phyloP scores from a whole-genome alignment of 2,797 vertebrate genomes.

The Bradypodion pumilum region DNA sequence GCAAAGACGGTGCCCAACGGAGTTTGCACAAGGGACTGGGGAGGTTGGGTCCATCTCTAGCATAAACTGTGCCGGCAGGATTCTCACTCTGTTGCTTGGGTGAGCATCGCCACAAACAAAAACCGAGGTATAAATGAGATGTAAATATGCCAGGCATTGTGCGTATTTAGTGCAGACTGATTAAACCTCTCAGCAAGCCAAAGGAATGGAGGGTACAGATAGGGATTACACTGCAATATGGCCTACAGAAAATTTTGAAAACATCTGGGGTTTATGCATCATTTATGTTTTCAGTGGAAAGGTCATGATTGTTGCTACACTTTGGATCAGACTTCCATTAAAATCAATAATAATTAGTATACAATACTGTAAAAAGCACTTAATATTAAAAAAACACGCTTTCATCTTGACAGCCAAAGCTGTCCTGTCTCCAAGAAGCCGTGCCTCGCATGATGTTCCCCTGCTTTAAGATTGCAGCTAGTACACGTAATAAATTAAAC shows the following conservation, averaged over 20 bases:
- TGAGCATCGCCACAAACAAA: neutral
- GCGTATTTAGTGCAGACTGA: neutral
- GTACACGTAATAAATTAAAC: constrained; percentile 10
- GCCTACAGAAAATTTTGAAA: neutral
- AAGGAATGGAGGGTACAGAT: neutral
- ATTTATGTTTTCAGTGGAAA: neutral
- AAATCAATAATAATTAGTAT: neutral
- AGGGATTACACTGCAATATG: neutral
- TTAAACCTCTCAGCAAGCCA: neutral
- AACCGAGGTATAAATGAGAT: neutral
- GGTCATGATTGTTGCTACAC: neutral
- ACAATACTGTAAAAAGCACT: constrained; percentile 23
- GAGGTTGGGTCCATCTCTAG: no score
- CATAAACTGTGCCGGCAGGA: no score
- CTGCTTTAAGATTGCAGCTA: constrained; percentile 49
- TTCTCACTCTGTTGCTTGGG: neutral
- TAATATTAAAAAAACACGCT: neutral
- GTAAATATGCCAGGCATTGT: neutral
- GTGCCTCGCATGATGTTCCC: constrained; percentile 51
- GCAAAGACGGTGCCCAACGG: no score
- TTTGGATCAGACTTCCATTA: neutral
- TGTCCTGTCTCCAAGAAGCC: constrained; percentile 18
- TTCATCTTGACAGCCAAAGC: neutral
- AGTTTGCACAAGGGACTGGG: no score
- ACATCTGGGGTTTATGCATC: neutral